These are phyloP conservation scores for Campoletis raptor DNA, from an alignment of 2,888 invertebrate species.

Conservation along the genomic window DNA sequence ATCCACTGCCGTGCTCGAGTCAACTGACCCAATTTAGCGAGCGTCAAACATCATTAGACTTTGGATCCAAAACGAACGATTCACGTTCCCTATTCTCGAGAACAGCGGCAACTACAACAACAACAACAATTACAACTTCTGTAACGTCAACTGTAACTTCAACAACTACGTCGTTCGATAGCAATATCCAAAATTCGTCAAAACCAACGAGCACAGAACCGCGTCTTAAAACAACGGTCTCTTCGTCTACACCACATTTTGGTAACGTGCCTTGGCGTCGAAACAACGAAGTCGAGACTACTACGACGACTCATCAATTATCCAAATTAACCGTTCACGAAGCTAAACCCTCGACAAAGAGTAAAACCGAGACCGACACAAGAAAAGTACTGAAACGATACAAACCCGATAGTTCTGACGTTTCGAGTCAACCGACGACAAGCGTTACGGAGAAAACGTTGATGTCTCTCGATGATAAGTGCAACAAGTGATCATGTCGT, in stretches of 20 bases:
- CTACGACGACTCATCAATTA: constrained; percentile 54
- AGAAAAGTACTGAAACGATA: constrained; percentile 76
- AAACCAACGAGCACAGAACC: constrained; percentile 49
- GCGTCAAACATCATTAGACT: constrained; percentile 41
- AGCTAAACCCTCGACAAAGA: constrained; percentile 69
- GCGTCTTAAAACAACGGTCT: constrained; percentile 34
- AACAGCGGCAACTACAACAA: constrained; percentile 7
- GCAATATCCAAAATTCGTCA: constrained; percentile 45
- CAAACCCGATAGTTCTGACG: constrained; percentile 72
- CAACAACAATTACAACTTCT: neutral
- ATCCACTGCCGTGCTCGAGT: constrained; percentile 58
- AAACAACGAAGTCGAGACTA: constrained; percentile 58
- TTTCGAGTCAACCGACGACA: constrained; percentile 23
- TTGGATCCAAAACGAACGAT: constrained; percentile 22
- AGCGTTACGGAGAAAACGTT: constrained; percentile 59
- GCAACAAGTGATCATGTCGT: constrained; percentile 68
- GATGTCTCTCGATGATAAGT: constrained; percentile 70
- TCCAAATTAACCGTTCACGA: constrained; percentile 59
- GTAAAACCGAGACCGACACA: constrained; percentile 73
- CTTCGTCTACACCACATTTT: constrained; percentile 30
- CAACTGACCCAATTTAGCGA: constrained; percentile 31
- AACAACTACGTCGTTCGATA: constrained; percentile 49
- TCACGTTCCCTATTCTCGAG: neutral
- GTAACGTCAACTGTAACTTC: neutral
- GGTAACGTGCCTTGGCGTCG: constrained; percentile 59